Conservation (phyloP, 2,113 vertebrate genomes). For the Vidua chalybeata region DNA sequence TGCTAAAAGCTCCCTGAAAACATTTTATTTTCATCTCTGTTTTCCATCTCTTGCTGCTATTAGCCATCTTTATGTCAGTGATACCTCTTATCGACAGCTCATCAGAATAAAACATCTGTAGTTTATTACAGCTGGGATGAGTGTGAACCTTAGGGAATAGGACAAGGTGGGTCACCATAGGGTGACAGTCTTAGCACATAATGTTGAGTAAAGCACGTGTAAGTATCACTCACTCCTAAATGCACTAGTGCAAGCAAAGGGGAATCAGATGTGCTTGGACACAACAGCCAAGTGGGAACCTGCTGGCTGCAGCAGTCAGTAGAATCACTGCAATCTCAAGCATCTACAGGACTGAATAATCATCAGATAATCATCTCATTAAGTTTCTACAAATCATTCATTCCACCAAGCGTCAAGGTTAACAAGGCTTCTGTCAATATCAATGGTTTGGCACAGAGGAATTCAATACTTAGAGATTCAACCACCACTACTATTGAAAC, state of each 20-base stretch:
- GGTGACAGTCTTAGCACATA: neutral
- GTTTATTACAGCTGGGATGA: neutral
- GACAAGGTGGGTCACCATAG: neutral
- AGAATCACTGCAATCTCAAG: neutral
- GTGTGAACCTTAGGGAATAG: neutral
- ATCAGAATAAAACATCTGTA: neutral
- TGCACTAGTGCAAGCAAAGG: neutral
- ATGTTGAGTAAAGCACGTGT: neutral
- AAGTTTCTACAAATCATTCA: constrained; percentile 19
- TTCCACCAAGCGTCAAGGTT: neutral
- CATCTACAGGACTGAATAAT: neutral
- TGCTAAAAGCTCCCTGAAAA: neutral
- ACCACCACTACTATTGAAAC: neutral
- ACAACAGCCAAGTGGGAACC: neutral
- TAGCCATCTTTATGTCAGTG: neutral
- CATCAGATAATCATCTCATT: constrained; percentile 8
- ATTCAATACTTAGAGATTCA: constrained; percentile 1
- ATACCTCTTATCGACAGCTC: neutral
- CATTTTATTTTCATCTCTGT: neutral
- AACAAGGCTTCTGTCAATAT: constrained; percentile 23
- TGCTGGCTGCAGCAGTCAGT: neutral
- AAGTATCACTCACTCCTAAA: neutral
- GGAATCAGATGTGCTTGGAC: neutral
- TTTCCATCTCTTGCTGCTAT: neutral
- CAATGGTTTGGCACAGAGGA: neutral